These are phyloP conservation scores for Spizaetus ornatus DNA, from an alignment of 2,113 vertebrate genomes.

Conservation along the genomic window DNA sequence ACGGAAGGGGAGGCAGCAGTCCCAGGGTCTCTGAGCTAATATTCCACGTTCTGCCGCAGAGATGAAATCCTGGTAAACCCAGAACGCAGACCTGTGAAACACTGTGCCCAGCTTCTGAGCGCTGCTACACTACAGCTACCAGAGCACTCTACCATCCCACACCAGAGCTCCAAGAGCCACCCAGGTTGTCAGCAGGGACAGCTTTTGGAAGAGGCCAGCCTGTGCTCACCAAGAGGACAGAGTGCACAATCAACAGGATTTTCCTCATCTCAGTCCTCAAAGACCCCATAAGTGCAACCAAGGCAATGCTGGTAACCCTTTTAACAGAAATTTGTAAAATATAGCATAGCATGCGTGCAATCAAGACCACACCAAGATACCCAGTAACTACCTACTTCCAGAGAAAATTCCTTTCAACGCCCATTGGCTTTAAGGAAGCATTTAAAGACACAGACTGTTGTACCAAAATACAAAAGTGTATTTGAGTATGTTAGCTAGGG, in stretches of 20 bases:
- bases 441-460: neutral
- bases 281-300: neutral
- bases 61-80: neutral
- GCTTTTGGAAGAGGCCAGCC: neutral
- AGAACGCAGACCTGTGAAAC: accelerated
- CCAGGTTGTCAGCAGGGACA: neutral
- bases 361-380: neutral
- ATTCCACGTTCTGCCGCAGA: neutral
- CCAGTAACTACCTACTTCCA: neutral
- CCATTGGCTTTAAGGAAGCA: neutral
- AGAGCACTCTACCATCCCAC: neutral
- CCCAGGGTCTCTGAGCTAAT: neutral
- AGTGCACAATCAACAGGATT: neutral
- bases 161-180: neutral
- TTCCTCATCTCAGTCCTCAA: neutral
- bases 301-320: neutral
- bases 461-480: neutral
- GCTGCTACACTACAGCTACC: neutral
- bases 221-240: neutral
- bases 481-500: neutral
- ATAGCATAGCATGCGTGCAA: neutral
- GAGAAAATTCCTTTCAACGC: neutral
- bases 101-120: accelerated
- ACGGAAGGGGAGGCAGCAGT: neutral
- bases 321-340: neutral